phyloP scores from a whole-genome alignment of 2,113 vertebrate species.

The Microcebus jonahi region DNA sequence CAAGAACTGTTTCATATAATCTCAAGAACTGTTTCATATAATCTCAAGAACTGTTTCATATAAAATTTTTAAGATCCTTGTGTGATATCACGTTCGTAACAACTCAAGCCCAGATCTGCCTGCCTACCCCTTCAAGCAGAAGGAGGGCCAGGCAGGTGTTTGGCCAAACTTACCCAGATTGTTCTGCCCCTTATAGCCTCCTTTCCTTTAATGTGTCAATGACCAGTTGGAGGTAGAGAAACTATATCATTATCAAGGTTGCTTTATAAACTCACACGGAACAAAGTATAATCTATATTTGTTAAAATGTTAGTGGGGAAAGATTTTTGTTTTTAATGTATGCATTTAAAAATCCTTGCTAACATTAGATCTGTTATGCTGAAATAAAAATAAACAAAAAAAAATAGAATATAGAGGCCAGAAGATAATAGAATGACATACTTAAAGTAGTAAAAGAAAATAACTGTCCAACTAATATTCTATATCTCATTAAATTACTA shows the following conservation, averaged over 20 bases:
- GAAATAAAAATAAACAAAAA: too few relatives aligned
- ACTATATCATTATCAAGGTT: neutral
- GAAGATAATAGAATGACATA: neutral
- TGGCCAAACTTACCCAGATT: neutral
- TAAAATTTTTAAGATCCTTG: neutral
- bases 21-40: neutral
- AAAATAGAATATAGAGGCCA: neutral
- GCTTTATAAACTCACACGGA: neutral
- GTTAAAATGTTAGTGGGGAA: neutral
- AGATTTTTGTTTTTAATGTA: neutral
- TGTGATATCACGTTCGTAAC: neutral
- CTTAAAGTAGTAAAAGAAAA: neutral
- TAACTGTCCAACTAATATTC: neutral
- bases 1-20: neutral
- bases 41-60: neutral
- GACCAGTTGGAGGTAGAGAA: neutral
- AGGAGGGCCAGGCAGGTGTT: rapidly evolving
- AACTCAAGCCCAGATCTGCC: neutral
- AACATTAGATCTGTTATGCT: neutral
- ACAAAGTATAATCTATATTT: neutral
- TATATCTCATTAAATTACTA: neutral
- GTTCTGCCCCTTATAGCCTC: rapidly evolving
- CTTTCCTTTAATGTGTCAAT: neutral
- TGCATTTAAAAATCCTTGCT: neutral
- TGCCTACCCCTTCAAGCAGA: neutral